Percentiles rank a stretch among this genome's conserved stretches.
Conservation (phyloP, 2,888 invertebrate genomes). For the Andrena dorsata region DNA sequence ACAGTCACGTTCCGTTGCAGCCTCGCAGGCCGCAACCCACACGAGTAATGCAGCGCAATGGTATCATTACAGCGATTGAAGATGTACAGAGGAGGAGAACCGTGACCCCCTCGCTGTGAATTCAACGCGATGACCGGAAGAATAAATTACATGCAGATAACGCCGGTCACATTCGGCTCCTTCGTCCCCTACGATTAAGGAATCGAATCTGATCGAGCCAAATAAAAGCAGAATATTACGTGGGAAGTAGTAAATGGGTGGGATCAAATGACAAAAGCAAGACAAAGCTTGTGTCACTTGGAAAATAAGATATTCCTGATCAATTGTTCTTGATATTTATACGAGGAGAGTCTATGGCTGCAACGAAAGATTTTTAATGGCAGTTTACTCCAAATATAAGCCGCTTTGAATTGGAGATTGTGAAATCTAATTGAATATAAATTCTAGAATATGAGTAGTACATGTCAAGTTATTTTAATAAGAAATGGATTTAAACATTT, state of each 20-base stretch:
- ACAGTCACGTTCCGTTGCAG: slow-evolving; percentile 31
- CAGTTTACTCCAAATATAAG: too few relatives aligned
- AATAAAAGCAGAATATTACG: not conserved
- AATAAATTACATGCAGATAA: slow-evolving; percentile 6
- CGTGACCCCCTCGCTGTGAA: slow-evolving; percentile 20
- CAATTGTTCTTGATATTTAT: too few relatives aligned
- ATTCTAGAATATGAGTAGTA: too few relatives aligned
- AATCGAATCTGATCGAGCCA: not conserved
- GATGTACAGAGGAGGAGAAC: slow-evolving; percentile 10
- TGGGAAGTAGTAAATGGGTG: not conserved
- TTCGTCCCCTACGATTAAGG: not conserved
- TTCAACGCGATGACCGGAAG: not conserved
- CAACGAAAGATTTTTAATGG: too few relatives aligned
- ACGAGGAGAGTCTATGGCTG: too few relatives aligned
- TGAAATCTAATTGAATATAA: too few relatives aligned
- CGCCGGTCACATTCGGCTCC: not conserved
- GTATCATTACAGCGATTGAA: slow-evolving; percentile 33
- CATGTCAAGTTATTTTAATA: too few relatives aligned
- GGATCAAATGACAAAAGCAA: not conserved
- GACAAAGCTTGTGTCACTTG: too few relatives aligned
- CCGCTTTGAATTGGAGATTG: too few relatives aligned
- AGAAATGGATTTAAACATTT: too few relatives aligned
- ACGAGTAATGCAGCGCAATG: slow-evolving; percentile 14
- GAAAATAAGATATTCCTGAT: too few relatives aligned
- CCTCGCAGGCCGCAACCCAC: slow-evolving; percentile 14